Base-by-base conservation (phyloP, 2,888 invertebrate species). In the Caprella mutica region DNA sequence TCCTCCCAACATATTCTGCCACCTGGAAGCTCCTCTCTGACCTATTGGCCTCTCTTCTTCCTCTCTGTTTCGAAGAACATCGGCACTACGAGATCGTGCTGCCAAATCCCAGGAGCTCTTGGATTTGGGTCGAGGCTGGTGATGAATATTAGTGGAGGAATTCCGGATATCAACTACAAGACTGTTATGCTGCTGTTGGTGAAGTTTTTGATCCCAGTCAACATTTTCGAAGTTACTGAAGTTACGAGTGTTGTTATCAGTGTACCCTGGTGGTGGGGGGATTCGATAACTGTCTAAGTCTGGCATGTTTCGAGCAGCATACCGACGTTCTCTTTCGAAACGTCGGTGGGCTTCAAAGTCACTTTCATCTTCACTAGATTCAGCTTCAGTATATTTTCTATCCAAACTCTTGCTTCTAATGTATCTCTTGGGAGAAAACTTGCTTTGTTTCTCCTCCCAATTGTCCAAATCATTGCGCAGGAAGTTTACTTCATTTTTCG, bases 341-440 rank as follows among this genome's bases (percentile, higher is more conserved):
- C 62, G 42, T 8, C 62, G 52, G 40, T 57, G 59, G 14, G 59
- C 54, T 24, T 63, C 62, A 24, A 63, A 62, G 52, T 63, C 62
- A 24, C 62, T 63, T 21, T 63, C 62, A 19, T 63, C 62, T n/a
- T 62, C 62, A 43, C 54, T 56, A 14, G 62, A 52, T 29, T 59
- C 56, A 5, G 56, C 56, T 3, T 63, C 62, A 35, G 59, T 38
- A 46, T 63, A 63, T 38, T 59, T 63, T 12, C 62, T 56, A 35
- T 63, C 62, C 21, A 63, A 29, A 26, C 62, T 63, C 42, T 63
- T 63, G 38, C 62, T 63, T 14, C 62, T 46, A 27, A 54, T 30
- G 30, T 59, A 63, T 26, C 59, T 63, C 35, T 55, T 59, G 6
- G 54, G 48, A 17, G 52, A 26, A n/a, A 40, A 24, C 17, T 58